phyloP scores from a whole-genome alignment of 2,888 invertebrate genomes.

The Oligia strigilis region DNA sequence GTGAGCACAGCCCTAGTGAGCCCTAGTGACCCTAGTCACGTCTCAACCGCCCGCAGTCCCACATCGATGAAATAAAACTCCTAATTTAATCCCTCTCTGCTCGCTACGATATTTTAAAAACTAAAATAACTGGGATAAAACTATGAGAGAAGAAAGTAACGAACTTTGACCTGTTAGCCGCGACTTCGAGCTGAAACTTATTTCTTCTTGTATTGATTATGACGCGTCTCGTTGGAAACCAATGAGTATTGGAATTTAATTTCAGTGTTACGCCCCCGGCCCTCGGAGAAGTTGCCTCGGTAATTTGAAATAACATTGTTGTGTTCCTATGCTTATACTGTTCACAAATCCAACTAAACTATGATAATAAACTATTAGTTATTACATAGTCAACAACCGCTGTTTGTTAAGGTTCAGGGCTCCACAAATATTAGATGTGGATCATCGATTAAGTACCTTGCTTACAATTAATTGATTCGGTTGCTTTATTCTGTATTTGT shows the following conservation, averaged over 20 bases:
- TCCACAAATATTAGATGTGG: conserved; percentile 39
- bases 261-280: conserved; percentile 63
- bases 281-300: conserved; percentile 53
- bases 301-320: conserved; percentile 69
- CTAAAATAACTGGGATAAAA: conserved; percentile 48
- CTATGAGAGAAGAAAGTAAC: conserved; percentile 47
- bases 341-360: conserved; percentile 48
- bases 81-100: conserved; percentile 22
- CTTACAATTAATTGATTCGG: conserved; percentile 11
- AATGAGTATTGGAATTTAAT: conserved; percentile 74
- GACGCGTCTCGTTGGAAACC: conserved; percentile 68
- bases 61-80: conserved; percentile 28
- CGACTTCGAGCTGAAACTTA: conserved; percentile 62
- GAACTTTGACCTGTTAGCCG: conserved; percentile 56
- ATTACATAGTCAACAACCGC: conserved; percentile 48
- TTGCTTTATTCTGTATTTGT: conserved; percentile 2
- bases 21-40: conserved; percentile 20
- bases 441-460: conserved; percentile 21
- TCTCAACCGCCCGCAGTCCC: not conserved
- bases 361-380: conserved; percentile 52
- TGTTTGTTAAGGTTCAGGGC: conserved; percentile 38
- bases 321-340: conserved; percentile 27
- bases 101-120: conserved; percentile 36
- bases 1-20: not conserved
- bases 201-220: conserved; percentile 72